Evolutionary conservation across 2,888 invertebrate genomes (phyloP).

Genomic region (Acleris sparsana): DNA sequence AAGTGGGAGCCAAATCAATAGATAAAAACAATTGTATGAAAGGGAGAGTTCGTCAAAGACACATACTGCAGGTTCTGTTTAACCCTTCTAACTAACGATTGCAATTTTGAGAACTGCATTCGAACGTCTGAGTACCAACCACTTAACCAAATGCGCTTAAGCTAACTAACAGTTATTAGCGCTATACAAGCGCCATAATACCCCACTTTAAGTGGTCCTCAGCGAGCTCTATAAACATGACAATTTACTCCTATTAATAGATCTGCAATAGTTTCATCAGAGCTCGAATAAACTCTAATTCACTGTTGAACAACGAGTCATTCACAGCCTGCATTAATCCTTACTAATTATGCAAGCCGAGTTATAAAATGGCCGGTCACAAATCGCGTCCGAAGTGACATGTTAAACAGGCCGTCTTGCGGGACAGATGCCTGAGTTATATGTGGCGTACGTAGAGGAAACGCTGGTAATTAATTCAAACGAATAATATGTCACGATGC

Average conservation of each 20-base stretch:
- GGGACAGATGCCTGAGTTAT: conserved; percentile 80
- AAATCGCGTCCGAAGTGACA: conserved; percentile 80
- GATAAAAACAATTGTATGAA: too few relatives aligned
- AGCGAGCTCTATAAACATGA: conserved; percentile 30
- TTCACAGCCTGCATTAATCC: conserved; percentile 79
- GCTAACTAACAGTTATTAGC: conserved; percentile 29
- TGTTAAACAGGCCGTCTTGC: conserved; percentile 77
- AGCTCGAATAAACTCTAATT: conserved; percentile 61
- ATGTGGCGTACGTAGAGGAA: conserved; percentile 68
- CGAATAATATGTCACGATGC: conserved; percentile 78
- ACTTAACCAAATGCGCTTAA: conserved; percentile 28
- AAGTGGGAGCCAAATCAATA: too few relatives aligned
- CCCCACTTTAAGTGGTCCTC: conserved; percentile 28
- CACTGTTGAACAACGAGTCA: conserved; percentile 70
- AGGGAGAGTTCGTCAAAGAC: not conserved
- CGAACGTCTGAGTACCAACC: conserved; percentile 13
- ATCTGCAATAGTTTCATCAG: conserved; percentile 32
- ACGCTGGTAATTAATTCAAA: conserved; percentile 76
- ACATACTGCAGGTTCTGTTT: not conserved
- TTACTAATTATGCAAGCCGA: conserved; percentile 81
- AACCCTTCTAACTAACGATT: not conserved
- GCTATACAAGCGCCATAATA: conserved; percentile 22
- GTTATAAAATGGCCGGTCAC: conserved; percentile 79
- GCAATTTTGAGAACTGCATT: conserved; percentile 3
- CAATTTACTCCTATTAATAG: conserved; percentile 35